Evolutionary conservation across 2,797 vertebrate species (phyloP).

Genomic region (Pogoniulus pusillus): DNA sequence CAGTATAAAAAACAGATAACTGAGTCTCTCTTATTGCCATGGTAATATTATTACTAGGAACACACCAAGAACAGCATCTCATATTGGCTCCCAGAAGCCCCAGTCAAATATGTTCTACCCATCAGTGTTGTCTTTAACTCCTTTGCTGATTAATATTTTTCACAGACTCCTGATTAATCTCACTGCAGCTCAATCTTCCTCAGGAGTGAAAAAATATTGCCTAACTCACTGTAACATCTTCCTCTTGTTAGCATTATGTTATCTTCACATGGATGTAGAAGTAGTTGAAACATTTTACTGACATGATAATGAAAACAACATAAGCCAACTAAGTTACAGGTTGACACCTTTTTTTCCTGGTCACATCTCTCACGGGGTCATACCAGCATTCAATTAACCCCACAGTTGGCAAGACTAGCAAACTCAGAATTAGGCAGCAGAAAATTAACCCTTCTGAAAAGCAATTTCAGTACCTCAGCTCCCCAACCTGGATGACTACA

Average conservation of each 20-base stretch:
- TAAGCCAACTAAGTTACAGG: neutral
- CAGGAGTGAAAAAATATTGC: neutral
- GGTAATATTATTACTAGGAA: conserved; percentile 49
- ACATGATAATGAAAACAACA: neutral
- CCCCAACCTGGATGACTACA: neutral
- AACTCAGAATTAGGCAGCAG: neutral
- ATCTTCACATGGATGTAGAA: neutral
- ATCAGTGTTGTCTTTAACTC: neutral
- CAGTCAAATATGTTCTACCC: conserved; percentile 10
- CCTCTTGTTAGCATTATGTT: neutral
- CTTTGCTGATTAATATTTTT: neutral
- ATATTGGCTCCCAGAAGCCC: conserved; percentile 24
- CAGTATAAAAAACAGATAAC: conserved; percentile 40
- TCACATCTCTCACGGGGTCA: neutral
- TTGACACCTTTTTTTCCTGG: neutral
- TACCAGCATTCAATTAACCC: neutral
- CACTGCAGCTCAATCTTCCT: neutral
- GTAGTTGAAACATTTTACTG: neutral
- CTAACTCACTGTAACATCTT: neutral
- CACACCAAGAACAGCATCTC: conserved; percentile 11
- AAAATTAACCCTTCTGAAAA: neutral
- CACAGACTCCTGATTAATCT: neutral
- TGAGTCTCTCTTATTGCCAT: conserved; percentile 32
- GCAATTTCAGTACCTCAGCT: neutral
- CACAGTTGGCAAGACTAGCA: neutral